Evolutionary conservation across 2,797 vertebrate genomes (phyloP).

Genomic region (Gobio occitaniae): DNA sequence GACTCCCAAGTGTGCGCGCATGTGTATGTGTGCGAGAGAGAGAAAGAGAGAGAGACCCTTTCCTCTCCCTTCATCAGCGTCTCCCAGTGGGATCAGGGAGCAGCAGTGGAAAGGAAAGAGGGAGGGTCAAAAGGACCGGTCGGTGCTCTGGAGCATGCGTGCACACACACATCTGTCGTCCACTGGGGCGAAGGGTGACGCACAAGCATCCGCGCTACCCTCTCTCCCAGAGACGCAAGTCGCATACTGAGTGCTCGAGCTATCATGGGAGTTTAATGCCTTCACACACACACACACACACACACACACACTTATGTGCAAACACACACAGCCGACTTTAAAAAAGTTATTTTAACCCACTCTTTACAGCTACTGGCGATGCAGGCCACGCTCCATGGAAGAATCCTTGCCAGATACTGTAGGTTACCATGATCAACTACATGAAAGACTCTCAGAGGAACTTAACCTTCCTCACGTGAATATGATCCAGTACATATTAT

Average conservation of each 20-base stretch:
- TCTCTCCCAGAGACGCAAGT: constrained; percentile 67
- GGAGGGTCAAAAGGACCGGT: constrained; percentile 50
- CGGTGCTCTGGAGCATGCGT: constrained; percentile 33
- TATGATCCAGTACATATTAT: not conserved
- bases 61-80: constrained; percentile 58
- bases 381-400: constrained; percentile 27
- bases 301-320: constrained; percentile 44
- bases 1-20: constrained; percentile 53
- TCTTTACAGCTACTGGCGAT: constrained; percentile 32
- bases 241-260: constrained; percentile 71
- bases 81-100: constrained; percentile 50
- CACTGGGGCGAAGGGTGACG: constrained; percentile 79
- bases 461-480: not conserved
- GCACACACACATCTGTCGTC: constrained; percentile 73
- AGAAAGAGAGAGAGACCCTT: constrained; percentile 51
- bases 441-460: constrained; percentile 11
- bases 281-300: constrained; percentile 61
- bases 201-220: constrained; percentile 69
- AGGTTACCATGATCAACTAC: constrained; percentile 17
- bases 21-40: constrained; percentile 58
- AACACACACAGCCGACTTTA: constrained; percentile 56
- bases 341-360: constrained; percentile 42
- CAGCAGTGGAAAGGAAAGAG: constrained; percentile 36
- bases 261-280: constrained; percentile 68
- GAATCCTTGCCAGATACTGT: constrained; percentile 41